These are phyloP conservation scores for Ginglymostoma cirratum DNA, from an alignment of 2,113 vertebrate species.

Conservation along the genomic window DNA sequence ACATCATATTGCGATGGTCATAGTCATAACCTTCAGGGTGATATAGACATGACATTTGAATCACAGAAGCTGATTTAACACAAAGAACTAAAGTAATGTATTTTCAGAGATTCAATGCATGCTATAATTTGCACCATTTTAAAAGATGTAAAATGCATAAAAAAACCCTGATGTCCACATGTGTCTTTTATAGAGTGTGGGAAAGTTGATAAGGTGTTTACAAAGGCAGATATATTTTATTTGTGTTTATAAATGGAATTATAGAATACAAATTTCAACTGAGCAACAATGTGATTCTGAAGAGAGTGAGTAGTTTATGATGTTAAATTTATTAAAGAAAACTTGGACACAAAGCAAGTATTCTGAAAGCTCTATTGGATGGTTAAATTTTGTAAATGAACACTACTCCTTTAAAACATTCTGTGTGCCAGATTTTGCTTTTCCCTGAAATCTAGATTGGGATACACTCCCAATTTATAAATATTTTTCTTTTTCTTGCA, in stretches of 20 bases:
- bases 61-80: background rate
- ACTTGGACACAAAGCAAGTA: background rate
- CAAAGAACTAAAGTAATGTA: background rate
- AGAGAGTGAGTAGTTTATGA: background rate
- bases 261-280: background rate
- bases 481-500: background rate
- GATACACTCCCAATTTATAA: background rate
- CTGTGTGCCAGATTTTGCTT: background rate
- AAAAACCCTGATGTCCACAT: background rate
- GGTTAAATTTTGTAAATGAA: background rate
- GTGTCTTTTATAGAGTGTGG: background rate
- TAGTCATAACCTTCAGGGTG: background rate
- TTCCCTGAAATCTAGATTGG: background rate
- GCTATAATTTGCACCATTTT: background rate
- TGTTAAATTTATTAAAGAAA: background rate
- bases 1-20: background rate
- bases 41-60: background rate
- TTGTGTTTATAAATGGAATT: background rate
- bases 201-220: background rate
- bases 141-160: background rate
- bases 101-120: background rate
- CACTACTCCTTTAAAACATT: background rate
- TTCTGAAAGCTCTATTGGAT: background rate
- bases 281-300: background rate
- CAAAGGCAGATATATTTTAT: background rate